Percentiles rank a stretch among this genome's conserved stretches.
These are phyloP conservation scores for Stenurella melanura DNA, from an alignment of 2,888 invertebrate species.

Conservation along the genomic window DNA sequence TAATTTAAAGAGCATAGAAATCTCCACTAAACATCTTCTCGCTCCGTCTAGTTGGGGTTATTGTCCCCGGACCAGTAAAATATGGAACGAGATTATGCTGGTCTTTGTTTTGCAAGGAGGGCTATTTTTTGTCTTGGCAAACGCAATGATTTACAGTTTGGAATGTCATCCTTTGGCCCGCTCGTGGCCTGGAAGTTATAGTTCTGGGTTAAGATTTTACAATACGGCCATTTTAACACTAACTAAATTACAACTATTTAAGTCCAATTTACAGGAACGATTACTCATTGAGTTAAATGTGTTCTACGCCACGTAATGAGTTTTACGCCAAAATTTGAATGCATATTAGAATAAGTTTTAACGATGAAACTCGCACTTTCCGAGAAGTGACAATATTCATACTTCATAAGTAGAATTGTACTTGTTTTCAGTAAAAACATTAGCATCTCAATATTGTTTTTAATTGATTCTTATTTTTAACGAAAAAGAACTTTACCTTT, in stretches of 20 bases:
- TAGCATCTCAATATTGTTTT: too few relatives aligned
- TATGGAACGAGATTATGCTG: conserved; percentile 11
- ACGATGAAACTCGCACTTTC: too few relatives aligned
- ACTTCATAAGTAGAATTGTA: too few relatives aligned
- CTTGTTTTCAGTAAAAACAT: too few relatives aligned
- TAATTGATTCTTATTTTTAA: too few relatives aligned
- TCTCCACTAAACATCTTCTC: background rate
- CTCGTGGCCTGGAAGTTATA: background rate
- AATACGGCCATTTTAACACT: background rate
- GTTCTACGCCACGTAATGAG: too few relatives aligned
- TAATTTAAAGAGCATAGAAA: background rate
- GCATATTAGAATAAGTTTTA: background rate
- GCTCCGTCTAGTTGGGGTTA: background rate
- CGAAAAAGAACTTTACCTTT: too few relatives aligned
- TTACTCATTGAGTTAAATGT: background rate
- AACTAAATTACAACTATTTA: background rate
- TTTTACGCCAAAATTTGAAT: background rate
- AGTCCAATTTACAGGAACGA: background rate
- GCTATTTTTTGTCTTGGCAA: conserved; percentile 10
- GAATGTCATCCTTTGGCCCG: background rate
- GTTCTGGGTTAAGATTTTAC: background rate
- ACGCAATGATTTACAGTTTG: background rate
- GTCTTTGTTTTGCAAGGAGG: conserved; percentile 10
- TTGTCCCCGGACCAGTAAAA: conserved; percentile 12
- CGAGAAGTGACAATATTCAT: too few relatives aligned